phyloP scores from a whole-genome alignment of 1,140 invertebrate genomes.

The Polypedilum vanderplanki region DNA sequence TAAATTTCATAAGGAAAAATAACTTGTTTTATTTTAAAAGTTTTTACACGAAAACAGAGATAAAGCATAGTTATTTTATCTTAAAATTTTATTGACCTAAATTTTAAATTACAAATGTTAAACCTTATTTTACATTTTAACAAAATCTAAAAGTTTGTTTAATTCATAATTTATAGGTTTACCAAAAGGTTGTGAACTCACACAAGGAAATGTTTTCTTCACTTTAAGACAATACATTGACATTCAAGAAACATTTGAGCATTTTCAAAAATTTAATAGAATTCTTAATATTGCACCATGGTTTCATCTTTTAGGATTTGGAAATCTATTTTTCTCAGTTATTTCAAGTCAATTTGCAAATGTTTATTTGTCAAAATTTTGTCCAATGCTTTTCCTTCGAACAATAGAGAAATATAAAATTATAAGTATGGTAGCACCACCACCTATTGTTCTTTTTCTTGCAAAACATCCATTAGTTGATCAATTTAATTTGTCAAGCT shows the following conservation, averaged over 20 bases:
- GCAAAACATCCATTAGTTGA: conserved; percentile 55
- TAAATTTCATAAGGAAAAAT: too few relatives aligned
- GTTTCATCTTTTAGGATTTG: conserved; percentile 45
- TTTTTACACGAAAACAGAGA: too few relatives aligned
- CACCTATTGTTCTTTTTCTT: conserved; percentile 56
- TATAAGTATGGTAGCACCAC: conserved; percentile 53
- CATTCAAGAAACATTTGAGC: too few relatives aligned
- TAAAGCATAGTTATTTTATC: too few relatives aligned
- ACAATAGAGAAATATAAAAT: conserved; percentile 54
- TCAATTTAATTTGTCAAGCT: conserved; percentile 53
- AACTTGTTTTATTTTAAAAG: too few relatives aligned
- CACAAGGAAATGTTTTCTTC: conserved; percentile 44
- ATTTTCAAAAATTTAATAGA: too few relatives aligned
- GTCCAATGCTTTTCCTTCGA: conserved; percentile 57
- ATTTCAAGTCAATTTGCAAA: conserved; percentile 49
- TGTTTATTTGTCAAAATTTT: conserved; percentile 58
- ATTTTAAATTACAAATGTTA: too few relatives aligned
- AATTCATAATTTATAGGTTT: conserved; percentile 55
- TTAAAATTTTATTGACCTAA: too few relatives aligned
- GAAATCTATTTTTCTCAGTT: conserved; percentile 43
- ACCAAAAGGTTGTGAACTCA: conserved; percentile 68
- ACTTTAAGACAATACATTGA: too few relatives aligned
- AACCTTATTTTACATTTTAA: too few relatives aligned
- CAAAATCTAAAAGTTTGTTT: too few relatives aligned
- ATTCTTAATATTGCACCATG: conserved; percentile 42